phyloP scores from a whole-genome alignment of 2,888 invertebrate species.

The Nephrotoma guestfalica region DNA sequence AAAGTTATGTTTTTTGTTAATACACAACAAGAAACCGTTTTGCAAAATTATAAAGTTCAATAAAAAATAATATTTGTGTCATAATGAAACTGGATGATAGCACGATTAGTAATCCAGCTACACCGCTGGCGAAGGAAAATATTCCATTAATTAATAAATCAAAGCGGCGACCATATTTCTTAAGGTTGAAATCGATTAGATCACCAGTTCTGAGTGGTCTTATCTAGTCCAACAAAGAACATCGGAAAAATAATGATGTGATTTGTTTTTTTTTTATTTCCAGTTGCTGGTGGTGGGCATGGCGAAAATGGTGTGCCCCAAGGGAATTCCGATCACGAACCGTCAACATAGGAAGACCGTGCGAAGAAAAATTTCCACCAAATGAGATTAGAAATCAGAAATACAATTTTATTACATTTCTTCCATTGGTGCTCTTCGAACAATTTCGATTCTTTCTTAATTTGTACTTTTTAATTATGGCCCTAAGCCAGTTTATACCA shows the following conservation, averaged over 20 bases:
- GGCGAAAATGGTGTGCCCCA: constrained; percentile 56
- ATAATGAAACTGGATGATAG: constrained; percentile 26
- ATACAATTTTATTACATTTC: constrained; percentile 84
- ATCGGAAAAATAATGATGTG: not conserved
- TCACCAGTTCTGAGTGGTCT: not conserved
- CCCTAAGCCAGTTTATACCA: constrained; percentile 93
- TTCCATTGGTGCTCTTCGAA: constrained; percentile 87
- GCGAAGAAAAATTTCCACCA: constrained; percentile 74
- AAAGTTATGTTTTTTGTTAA: not conserved
- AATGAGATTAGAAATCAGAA: constrained; percentile 98
- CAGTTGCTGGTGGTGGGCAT: constrained; percentile 65
- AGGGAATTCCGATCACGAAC: constrained; percentile 62
- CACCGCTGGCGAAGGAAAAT: constrained; percentile 45
- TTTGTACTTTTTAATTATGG: constrained; percentile 96
- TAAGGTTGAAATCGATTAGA: constrained; percentile 31
- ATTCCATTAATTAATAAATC: constrained; percentile 53
- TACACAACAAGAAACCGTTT: not conserved
- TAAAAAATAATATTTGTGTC: not conserved
- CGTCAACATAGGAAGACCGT: constrained; percentile 60
- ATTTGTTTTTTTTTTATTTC: constrained; percentile 19
- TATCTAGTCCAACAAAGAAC: not conserved
- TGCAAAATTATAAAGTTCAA: not conserved
- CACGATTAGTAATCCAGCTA: constrained; percentile 35
- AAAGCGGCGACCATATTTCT: constrained; percentile 42
- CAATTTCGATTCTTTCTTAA: constrained; percentile 99